phyloP scores from a whole-genome alignment of 2,113 vertebrate genomes.

The Gopherus flavomarginatus region DNA sequence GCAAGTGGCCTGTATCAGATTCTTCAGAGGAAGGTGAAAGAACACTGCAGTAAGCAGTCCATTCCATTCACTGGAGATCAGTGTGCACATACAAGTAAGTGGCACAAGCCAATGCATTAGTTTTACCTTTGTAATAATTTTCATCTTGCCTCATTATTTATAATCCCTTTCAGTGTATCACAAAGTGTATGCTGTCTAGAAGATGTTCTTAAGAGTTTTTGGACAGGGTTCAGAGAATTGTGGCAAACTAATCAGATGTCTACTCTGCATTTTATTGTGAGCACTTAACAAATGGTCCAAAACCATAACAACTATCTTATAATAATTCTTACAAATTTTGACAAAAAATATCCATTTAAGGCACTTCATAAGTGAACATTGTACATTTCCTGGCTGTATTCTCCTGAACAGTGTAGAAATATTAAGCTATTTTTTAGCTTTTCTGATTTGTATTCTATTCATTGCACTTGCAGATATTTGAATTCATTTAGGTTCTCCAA shows the following conservation, averaged over 20 bases:
- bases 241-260: neutral
- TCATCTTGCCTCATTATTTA: neutral
- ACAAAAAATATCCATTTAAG: neutral
- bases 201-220: neutral
- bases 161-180: neutral
- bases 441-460: neutral
- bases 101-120: neutral
- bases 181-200: neutral
- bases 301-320: neutral
- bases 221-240: neutral
- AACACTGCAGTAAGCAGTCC: neutral
- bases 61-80: neutral
- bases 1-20: neutral
- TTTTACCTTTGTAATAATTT: neutral
- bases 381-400: neutral
- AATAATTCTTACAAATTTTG: neutral
- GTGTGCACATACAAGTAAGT: neutral
- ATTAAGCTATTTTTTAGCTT: neutral
- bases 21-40: neutral
- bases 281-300: neutral
- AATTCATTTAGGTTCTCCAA: neutral
- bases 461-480: neutral
- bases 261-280: constrained; percentile 21
- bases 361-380: neutral
- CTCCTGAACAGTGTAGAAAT: neutral